These are phyloP conservation scores for Sogatella furcifera DNA, from an alignment of 1,140 invertebrate genomes.

Conservation along the genomic window DNA sequence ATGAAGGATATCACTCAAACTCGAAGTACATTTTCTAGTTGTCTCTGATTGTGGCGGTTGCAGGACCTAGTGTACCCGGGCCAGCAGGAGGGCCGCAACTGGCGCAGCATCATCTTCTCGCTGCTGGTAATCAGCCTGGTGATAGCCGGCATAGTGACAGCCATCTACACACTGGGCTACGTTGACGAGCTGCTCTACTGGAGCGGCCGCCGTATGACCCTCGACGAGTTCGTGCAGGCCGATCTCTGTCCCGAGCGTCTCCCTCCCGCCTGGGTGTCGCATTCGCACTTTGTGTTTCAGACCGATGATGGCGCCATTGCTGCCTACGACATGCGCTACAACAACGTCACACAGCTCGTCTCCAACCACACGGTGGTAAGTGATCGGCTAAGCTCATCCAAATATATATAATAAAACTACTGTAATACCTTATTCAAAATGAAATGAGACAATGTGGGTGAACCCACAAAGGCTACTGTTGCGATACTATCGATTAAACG, in stretches of 20 bases:
- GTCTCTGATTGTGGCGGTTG: too few species aligned
- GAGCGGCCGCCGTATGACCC: conserved; percentile 66
- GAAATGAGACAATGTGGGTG: too few species aligned
- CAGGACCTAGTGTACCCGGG: conserved; percentile 55
- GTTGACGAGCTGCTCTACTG: conserved; percentile 77
- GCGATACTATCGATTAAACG: too few species aligned
- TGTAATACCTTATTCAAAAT: too few species aligned
- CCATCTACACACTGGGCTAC: conserved; percentile 76
- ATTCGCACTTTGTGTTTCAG: conserved; percentile 71
- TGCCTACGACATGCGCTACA: conserved; percentile 60
- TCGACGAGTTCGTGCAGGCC: conserved; percentile 54
- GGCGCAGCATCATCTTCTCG: conserved; percentile 74
- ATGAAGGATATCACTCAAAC: too few species aligned
- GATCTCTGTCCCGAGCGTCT: conserved; percentile 60
- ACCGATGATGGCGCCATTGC: conserved; percentile 68
- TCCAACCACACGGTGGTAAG: conserved; percentile 75
- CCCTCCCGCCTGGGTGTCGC: conserved; percentile 64
- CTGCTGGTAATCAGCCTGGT: conserved; percentile 74
- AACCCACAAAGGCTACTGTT: too few species aligned
- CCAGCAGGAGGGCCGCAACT: conserved; percentile 66
- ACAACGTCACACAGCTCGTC: conserved; percentile 61
- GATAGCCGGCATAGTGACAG: conserved; percentile 71
- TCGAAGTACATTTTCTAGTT: too few species aligned
- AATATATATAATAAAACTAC: too few species aligned
- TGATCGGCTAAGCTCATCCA: conserved; percentile 20